Base-by-base conservation (phyloP, 2,113 vertebrate genomes). In the Poeciliopsis retropinna region DNA sequence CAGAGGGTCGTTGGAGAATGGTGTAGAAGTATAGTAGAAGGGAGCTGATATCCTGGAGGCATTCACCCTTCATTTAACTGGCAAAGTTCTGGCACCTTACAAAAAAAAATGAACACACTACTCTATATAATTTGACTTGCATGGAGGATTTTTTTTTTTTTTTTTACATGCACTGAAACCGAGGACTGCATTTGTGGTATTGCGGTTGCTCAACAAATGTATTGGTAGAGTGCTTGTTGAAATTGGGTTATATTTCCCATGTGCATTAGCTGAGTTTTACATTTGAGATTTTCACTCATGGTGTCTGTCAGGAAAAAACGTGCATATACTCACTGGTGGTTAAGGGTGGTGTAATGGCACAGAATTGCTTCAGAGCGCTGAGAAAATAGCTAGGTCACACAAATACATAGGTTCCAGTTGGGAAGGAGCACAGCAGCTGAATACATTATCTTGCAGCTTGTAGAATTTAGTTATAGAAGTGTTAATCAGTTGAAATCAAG, bases 181-280 rank as follows among this genome's bases (percentile, higher is more conserved):
- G 61, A 78, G 71, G 32, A 63, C 71, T 70, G 74, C 75, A 81
- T 89, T 84, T 92, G 85, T 60, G 65, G 67, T 85, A 85, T 89
- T 91, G 89, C 80, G 80, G 77, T 72, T 70, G 61, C 81, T 73
- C 70, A 81, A 81, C 70, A 87, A 89, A 90, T 86, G 90, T 87
- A 88, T 91, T 85, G 86, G 84, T 85, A 89, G 86, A 90, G 82
- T 87, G 87, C 85, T 87, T 86, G 83, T 88, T 86, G 89, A 88
- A 89, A 92, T 90, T 85, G 89, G 80, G 84, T 85, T 87, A 75
- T 88, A 93, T 92, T 91, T 90, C 90, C 90, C 90, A 78, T 79
- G 91, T 92, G 91, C 85, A 87, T 92, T 88, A 85, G 85, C 73
- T 88, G 83, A 68, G 85, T 88, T 91, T 90, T 84, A 87, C 79